Evolutionary conservation across 2,797 vertebrate genomes (phyloP), one percentile per base, ranked within the genome.

Genomic region (Mormyrus proboscirostris): DNA sequence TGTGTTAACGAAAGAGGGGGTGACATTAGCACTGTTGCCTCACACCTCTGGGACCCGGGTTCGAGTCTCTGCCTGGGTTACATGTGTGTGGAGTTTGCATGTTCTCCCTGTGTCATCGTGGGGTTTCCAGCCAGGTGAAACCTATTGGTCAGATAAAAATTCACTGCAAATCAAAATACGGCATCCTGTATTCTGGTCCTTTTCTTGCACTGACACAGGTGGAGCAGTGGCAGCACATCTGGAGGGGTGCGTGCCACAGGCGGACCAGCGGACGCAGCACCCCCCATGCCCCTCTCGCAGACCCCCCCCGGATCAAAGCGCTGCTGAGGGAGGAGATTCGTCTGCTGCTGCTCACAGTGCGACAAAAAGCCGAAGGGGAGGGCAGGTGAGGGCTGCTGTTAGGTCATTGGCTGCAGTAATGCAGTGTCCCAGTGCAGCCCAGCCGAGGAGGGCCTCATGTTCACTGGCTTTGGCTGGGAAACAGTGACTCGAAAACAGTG

Each of bases 301-400:
- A 94, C 0, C 92, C 95, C 1, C 93, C 94, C 2, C 89, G 86
- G 1, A 90, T 95, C 38, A 94, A 93, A 90, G 93, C 94, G 29
- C 90, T 96, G 38, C 65, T 96, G 88, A 93, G 94, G 25, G 92
- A 92, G 57, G 95, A 96, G 86, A 93, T 96, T 47, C 91, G 92
- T 2, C 93, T 94, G 91, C 92, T 96, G 16, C 94, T 96, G 51
- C 91, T 91, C 1, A 53, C 90, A n/a, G 92, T 96, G 86, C 93
- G 88, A 25, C 89, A 90, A 57, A 95, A 93, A 89, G 95, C 95
- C 19, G 85, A 91, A 41, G 82, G 51, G 8, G 93, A 94, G 90
- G 95, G 95, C 92, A 94, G 94, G 95, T 96, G 91, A 73, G 65
- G 25, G 7, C 0, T 50, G 19, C 85, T 4, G 22, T 4, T 29